These are phyloP conservation scores for Vandiemenella viatica DNA, from an alignment of 2,888 invertebrate genomes.

Conservation along the genomic window DNA sequence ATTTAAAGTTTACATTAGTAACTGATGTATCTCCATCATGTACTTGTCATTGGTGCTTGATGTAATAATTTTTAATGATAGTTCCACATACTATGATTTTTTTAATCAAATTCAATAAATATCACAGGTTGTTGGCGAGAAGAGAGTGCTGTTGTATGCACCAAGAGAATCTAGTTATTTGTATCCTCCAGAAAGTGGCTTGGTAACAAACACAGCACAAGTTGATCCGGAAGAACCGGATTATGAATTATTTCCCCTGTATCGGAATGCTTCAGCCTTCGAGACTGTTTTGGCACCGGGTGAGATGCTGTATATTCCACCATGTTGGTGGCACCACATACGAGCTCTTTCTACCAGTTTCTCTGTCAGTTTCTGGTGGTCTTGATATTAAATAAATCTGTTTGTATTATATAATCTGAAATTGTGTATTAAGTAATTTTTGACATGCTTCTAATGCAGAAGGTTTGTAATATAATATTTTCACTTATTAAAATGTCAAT, in stretches of 20 bases:
- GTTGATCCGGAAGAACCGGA: constrained; percentile 73
- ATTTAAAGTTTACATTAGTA: too few species aligned
- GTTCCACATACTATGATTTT: too few species aligned
- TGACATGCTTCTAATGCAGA: too few species aligned
- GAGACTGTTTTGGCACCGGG: constrained; percentile 64
- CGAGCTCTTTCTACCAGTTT: constrained; percentile 76
- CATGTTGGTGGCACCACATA: constrained; percentile 95
- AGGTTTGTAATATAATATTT: too few species aligned
- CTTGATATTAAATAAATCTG: constrained; percentile 29
- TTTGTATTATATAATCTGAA: neutral
- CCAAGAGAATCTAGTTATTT: constrained; percentile 52
- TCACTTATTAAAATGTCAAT: too few species aligned
- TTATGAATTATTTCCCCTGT: constrained; percentile 53
- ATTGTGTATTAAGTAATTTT: too few species aligned
- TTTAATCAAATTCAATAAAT: too few species aligned
- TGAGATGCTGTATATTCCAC: constrained; percentile 87
- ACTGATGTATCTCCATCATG: too few species aligned
- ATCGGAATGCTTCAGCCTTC: constrained; percentile 42
- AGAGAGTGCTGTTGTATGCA: constrained; percentile 72
- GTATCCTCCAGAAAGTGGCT: constrained; percentile 63
- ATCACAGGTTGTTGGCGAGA: constrained; percentile 73
- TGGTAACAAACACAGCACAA: constrained; percentile 80
- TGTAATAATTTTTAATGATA: neutral
- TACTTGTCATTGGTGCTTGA: too few species aligned
- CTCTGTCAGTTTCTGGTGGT: constrained; percentile 97